phyloP scores from a whole-genome alignment of 2,797 vertebrate genomes.

The Tokudaia muenninki region DNA sequence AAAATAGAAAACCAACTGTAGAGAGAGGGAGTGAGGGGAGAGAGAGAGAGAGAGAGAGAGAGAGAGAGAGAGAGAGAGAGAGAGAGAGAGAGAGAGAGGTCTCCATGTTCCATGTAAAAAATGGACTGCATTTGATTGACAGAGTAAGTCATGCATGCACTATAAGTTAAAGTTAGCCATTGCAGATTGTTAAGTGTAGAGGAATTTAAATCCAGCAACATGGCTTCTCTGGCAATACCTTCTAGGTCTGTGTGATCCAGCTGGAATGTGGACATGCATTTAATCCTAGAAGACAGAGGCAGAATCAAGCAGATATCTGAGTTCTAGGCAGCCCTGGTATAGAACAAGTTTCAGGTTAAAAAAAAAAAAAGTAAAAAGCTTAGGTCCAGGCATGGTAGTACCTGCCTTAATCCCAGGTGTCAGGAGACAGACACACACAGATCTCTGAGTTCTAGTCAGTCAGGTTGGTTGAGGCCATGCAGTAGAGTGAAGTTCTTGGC shows the following conservation, averaged over 20 bases:
- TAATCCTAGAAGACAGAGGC: background rate
- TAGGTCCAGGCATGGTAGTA: background rate
- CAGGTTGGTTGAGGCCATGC: background rate
- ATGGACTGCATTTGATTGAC: background rate
- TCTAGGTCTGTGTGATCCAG: background rate
- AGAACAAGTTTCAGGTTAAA: background rate
- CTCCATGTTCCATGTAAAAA: too few relatives aligned
- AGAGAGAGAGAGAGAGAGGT: background rate
- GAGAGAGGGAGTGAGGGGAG: too few relatives aligned
- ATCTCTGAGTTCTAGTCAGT: background rate
- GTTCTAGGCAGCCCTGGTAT: background rate
- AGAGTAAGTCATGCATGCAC: background rate
- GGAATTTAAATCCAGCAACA: background rate
- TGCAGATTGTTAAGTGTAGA: background rate
- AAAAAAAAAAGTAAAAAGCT: background rate
- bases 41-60: background rate
- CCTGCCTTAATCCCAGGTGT: background rate
- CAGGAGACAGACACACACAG: background rate
- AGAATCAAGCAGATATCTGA: background rate
- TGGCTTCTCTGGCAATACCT: background rate
- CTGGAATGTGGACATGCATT: background rate
- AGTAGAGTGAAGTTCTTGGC: background rate
- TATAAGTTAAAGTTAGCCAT: background rate
- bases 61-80: background rate
- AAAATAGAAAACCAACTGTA: background rate